Evolutionary conservation across 2,113 vertebrate species (phyloP).

Genomic region (Leptocoma aspasia): DNA sequence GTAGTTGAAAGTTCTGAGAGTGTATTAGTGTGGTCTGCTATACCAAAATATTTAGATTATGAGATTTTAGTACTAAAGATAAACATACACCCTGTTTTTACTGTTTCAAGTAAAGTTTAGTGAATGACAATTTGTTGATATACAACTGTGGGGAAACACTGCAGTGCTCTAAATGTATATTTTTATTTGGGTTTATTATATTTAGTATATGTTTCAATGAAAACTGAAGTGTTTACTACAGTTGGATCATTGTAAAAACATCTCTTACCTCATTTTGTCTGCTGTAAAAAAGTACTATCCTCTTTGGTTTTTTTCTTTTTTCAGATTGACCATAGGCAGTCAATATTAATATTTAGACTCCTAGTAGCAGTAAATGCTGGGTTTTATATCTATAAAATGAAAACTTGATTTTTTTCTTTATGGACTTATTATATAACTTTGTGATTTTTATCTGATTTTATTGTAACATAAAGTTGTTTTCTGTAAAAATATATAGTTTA

Average conservation of each 20-base stretch:
- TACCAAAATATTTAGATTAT: conserved; percentile 62
- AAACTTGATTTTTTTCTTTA: conserved; percentile 69
- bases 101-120: conserved; percentile 42
- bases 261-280: conserved; percentile 58
- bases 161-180: conserved; percentile 62
- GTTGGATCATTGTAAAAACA: conserved; percentile 44
- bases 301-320: neutral
- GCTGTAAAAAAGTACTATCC: conserved; percentile 40
- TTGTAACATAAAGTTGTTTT: conserved; percentile 83
- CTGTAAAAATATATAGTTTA: conserved; percentile 89
- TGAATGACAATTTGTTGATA: conserved; percentile 18
- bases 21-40: conserved; percentile 61
- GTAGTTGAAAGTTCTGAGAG: conserved; percentile 51
- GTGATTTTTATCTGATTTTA: conserved; percentile 83
- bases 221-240: conserved; percentile 64
- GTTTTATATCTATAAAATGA: conserved; percentile 60
- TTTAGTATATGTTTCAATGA: conserved; percentile 55
- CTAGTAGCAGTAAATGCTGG: conserved; percentile 53
- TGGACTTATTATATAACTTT: conserved; percentile 74
- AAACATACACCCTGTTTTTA: conserved; percentile 33
- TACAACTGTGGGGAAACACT: conserved; percentile 48
- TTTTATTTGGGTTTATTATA: conserved; percentile 61
- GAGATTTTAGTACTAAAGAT: conserved; percentile 14
- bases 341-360: conserved; percentile 45
- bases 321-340: neutral